Conservation (phyloP, 1,140 invertebrate genomes). For the Diachasma alloeum region DNA sequence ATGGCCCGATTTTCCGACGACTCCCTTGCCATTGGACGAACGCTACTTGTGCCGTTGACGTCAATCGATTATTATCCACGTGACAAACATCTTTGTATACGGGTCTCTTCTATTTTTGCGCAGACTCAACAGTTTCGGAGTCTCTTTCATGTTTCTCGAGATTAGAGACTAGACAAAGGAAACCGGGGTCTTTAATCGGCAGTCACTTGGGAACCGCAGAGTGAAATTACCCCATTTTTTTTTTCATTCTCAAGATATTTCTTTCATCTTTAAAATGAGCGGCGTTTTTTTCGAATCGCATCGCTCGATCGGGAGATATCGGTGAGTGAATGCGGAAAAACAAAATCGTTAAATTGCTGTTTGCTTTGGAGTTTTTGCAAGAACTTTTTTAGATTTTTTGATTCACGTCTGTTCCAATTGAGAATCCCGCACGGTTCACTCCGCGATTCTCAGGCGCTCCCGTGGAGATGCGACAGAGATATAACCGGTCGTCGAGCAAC, state of each 20-base stretch:
- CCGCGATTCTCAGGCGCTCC: background rate
- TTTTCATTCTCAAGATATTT: too few species aligned
- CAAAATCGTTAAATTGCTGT: too few species aligned
- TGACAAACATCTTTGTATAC: background rate
- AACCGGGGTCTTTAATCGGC: too few species aligned
- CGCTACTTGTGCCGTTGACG: background rate
- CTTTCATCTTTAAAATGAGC: too few species aligned
- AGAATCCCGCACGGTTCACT: background rate
- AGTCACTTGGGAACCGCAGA: too few species aligned
- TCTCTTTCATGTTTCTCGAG: background rate
- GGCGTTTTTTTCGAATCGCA: too few species aligned
- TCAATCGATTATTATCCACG: conserved; percentile 8
- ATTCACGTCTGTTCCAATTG: background rate
- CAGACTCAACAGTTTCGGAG: background rate
- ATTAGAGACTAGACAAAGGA: background rate
- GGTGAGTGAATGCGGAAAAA: too few species aligned
- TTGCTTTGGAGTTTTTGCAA: background rate
- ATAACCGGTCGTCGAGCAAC: conserved; percentile 33
- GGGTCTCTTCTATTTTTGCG: background rate
- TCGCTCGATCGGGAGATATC: too few species aligned
- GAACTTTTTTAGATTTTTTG: background rate
- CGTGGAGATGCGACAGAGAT: conserved; percentile 7
- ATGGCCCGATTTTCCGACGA: background rate
- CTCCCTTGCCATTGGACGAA: background rate
- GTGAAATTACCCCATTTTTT: too few species aligned